These are phyloP conservation scores for Chrysotoxum bicinctum DNA, from an alignment of 2,888 invertebrate genomes.

Conservation along the genomic window DNA sequence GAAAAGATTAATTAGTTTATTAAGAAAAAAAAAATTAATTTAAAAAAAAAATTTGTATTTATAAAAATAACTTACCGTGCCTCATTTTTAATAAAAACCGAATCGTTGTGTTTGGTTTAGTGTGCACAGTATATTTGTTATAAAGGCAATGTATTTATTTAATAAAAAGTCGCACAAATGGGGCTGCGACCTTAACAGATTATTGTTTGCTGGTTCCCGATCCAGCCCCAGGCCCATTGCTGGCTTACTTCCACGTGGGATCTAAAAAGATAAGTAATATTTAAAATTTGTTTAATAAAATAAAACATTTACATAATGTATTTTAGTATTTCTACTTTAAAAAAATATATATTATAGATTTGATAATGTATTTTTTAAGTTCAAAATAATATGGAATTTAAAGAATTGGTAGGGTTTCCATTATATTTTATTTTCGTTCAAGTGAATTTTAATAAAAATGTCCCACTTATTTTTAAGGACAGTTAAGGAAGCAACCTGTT, in stretches of 20 bases:
- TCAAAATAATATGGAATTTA: too few species aligned
- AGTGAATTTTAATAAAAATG: too few species aligned
- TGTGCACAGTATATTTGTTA: conserved; percentile 55
- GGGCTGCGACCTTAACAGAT: conserved; percentile 76
- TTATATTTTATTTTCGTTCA: too few species aligned
- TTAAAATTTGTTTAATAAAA: too few species aligned
- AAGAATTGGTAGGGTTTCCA: too few species aligned
- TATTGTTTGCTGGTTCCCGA: conserved; percentile 74
- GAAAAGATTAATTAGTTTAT: too few species aligned
- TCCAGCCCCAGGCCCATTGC: conserved; percentile 77
- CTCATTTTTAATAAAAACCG: conserved; percentile 75
- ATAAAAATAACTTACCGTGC: conserved; percentile 75
- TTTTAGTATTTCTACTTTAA: too few species aligned
- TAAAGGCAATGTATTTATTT: conserved; percentile 69
- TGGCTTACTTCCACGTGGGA: conserved; percentile 76
- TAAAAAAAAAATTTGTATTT: background rate
- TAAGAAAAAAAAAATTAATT: background rate
- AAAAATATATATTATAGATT: too few species aligned
- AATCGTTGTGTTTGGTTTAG: conserved; percentile 74
- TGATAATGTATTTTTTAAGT: too few species aligned
- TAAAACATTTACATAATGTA: too few species aligned
- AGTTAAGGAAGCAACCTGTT: too few species aligned
- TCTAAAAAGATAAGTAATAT: conserved; percentile 64
- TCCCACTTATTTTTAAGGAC: too few species aligned
- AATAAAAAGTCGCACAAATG: conserved; percentile 74